Evolutionary conservation across 2,113 vertebrate species (phyloP), one percentile per base, ranked within the genome.

Genomic region (Seriola quinqueradiata): DNA sequence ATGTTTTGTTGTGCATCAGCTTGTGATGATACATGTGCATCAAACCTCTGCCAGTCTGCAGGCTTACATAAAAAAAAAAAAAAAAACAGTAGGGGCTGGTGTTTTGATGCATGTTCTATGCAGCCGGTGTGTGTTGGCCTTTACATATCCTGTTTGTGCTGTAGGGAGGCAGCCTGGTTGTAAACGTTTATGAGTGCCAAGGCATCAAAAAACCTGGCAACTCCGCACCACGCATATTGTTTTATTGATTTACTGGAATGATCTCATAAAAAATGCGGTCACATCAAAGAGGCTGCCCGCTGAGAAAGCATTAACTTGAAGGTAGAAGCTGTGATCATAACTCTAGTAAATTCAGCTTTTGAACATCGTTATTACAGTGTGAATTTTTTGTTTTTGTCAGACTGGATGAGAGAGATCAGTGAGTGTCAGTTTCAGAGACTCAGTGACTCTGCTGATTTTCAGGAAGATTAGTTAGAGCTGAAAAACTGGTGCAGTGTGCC

Each of bases 391-490:
- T 54, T 54, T 21, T 21, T 68, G 42, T 6, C 23, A 9, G 28
- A 36, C 28, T 54, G 28, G n/a, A 23, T 3, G 14, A 44, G 32
- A 46, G 34, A 5, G 17, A 3, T 28, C 38, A 13, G 5, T 32
- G 25, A 19, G 58, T 17, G 59, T 13, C 25, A 16, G 74, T 17
- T 50, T 17, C 48, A 50, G 16, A 50, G 48, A 16, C 28, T n/a
- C 32, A 5, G 6, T 7, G 54, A 46, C 40, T 63, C 16, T 66
- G 69, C 34, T 59, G 60, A 52, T 73, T 34, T 14, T 70, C 44
- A 81, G 71, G 64, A 67, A 54, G 64, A 69, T 82, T 23, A 75
- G 42, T 74, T 19, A 55, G 64, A 75, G 48, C 66, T 28, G 32
- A 60, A 0, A 55, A 79, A 55, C 75, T 70, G 70, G 59, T 70